These are phyloP conservation scores for Pteruthius melanotis DNA, from an alignment of 2,113 vertebrate genomes.

Conservation along the genomic window DNA sequence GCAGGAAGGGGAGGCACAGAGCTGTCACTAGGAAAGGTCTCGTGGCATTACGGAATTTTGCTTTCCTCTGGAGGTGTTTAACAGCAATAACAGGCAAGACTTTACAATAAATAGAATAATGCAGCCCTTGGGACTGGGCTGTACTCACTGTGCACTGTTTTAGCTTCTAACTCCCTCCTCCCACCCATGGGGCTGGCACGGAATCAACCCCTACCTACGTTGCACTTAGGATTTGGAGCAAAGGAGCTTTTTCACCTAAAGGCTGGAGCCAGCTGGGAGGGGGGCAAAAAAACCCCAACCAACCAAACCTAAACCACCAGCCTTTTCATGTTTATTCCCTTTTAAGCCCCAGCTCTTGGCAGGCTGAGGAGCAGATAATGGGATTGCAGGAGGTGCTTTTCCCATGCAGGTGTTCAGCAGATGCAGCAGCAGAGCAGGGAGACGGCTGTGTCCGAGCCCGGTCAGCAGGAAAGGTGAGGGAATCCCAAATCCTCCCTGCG, in stretches of 20 bases:
- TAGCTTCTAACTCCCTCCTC: neutral
- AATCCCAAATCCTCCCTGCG: neutral
- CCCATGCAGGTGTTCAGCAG: neutral
- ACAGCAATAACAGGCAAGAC: neutral
- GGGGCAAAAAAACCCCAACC: accelerated
- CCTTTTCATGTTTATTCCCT: neutral
- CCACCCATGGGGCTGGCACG: neutral
- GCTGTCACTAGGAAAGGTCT: neutral
- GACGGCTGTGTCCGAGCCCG: accelerated
- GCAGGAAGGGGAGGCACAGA: neutral
- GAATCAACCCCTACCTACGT: neutral
- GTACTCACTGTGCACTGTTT: neutral
- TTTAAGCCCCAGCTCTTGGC: neutral
- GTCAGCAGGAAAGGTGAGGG: neutral
- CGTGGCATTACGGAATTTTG: neutral
- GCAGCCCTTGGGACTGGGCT: neutral
- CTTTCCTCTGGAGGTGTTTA: neutral
- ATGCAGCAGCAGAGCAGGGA: neutral
- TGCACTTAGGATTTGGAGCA: neutral
- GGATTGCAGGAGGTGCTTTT: neutral
- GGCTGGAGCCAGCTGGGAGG: neutral
- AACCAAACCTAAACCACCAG: neutral
- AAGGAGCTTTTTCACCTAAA: neutral
- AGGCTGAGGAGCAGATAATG: neutral
- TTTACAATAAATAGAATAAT: neutral